Percentiles rank a stretch among this genome's conserved stretches.
Conservation (phyloP, 1,140 invertebrate genomes). For the Atta colombica region DNA sequence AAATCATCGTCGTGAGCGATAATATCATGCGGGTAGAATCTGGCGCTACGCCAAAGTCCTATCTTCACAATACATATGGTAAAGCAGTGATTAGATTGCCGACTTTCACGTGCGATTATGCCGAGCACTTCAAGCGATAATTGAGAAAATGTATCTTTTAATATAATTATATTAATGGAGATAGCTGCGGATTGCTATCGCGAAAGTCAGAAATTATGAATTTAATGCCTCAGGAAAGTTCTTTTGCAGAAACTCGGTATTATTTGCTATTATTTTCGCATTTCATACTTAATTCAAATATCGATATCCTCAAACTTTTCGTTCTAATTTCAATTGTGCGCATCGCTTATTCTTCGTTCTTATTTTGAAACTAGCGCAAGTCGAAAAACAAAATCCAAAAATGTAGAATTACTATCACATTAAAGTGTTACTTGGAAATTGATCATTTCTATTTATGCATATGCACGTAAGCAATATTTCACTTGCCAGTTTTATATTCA, state of each 20-base stretch:
- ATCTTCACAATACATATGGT: constrained; percentile 37
- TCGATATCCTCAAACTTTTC: constrained; percentile 19
- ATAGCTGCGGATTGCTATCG: background rate
- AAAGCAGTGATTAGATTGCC: constrained; percentile 23
- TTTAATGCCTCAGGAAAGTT: background rate
- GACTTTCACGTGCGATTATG: constrained; percentile 6
- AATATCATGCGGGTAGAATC: constrained; percentile 34
- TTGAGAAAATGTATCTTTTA: background rate
- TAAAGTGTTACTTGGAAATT: background rate
- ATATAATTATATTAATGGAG: background rate
- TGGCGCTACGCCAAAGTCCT: constrained; percentile 38
- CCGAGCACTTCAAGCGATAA: background rate
- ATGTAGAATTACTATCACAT: background rate
- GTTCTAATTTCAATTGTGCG: constrained; percentile 11
- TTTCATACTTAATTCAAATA: constrained; percentile 5
- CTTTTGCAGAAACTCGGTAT: constrained; percentile 1
- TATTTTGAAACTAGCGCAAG: constrained; percentile 1
- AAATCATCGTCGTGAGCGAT: constrained; percentile 45
- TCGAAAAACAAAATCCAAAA: background rate
- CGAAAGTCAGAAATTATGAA: background rate
- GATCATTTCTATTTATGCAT: background rate
- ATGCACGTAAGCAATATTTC: background rate
- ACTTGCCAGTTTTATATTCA: background rate
- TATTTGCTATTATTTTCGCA: background rate
- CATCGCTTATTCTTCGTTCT: background rate